Base-by-base conservation (phyloP, 2,113 vertebrate species). In the Apteryx owenii region DNA sequence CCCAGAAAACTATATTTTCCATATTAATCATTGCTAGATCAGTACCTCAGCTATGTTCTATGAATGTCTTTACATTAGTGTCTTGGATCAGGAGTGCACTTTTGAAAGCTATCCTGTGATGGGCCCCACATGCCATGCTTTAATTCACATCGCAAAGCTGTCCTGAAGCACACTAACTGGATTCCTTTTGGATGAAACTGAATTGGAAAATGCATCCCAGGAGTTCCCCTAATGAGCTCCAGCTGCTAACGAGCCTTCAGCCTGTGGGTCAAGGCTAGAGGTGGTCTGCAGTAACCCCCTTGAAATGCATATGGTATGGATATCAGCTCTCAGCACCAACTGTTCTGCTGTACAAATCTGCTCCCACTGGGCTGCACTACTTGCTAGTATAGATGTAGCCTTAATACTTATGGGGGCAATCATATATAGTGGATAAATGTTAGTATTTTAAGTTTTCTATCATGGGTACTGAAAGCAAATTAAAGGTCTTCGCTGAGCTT, bases 61-160 rank as follows among this genome's bases (percentile, higher is more conserved):
- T 11, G 44, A 21, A 31, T 68, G 25, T 2, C 12, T 78, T 84
- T 31, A 69, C 6, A 11, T 2, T 4, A 76, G 7, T 0, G 0
- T 23, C 22, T 85, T 66, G 40, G 10, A 73, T 72, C 56, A 89
- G 61, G 11, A 82, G 21, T 0, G 4, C 17, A 18, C 5, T 76
- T 82, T 12, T 46, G 46, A 85, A 85, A 88, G n/a, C 20, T 51
- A 36, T 33, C 9, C 14, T 1, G 0, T 13, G 22, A 46, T 14
- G 19, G 6, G 4, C 7, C 25, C 85, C 58, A 76, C 29, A 25
- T 22, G 16, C 21, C 14, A 42, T 31, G 11, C 36, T 60, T 53
- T 33, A 79, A 38, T 31, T 42, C 48, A 42, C 6, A 5, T 42
- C 13, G 25, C 18, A 76, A 54, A 88, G 15, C 10, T 61, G n/a